Percentiles rank a stretch among this genome's conserved stretches.
Evolutionary conservation across 2,797 vertebrate species (phyloP).

Genomic region (Esox lucius): DNA sequence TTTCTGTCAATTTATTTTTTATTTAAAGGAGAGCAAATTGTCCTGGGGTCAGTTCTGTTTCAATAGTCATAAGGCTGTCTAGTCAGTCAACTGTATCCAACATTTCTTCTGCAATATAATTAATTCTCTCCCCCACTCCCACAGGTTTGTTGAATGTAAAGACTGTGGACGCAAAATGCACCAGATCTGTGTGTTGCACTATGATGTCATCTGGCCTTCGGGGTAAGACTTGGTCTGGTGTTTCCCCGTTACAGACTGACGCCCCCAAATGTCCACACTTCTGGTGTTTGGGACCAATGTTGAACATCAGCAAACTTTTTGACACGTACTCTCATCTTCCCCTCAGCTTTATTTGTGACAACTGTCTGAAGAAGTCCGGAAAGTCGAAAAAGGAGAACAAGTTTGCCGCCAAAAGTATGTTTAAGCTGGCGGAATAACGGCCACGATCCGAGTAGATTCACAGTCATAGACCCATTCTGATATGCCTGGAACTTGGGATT

Average conservation of each 20-base stretch:
- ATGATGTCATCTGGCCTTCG: constrained; percentile 96
- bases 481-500: not conserved
- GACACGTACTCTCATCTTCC: constrained; percentile 17
- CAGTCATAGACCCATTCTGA: not conserved
- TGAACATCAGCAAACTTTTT: not conserved
- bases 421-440: not conserved
- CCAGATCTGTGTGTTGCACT: constrained; percentile 98
- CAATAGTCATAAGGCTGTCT: not conserved
- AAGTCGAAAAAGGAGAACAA: constrained; percentile 97
- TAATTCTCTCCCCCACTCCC: not conserved
- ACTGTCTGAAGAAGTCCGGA: constrained; percentile 95
- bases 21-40: not conserved
- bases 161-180: constrained; percentile 99
- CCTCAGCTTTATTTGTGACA: constrained; percentile 94
- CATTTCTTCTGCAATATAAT: not conserved
- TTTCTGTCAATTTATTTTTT: not conserved
- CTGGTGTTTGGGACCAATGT: not conserved
- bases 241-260: not conserved
- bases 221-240: constrained; percentile 77
- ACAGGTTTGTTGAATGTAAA: constrained; percentile 98
- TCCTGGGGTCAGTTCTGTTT: not conserved
- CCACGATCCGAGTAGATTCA: not conserved
- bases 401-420: constrained; percentile 95
- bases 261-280: not conserved
- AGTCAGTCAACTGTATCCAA: not conserved